A percentile compares a stretch with the other conserved stretches of the same genome.
phyloP scores from a whole-genome alignment of 2,113 vertebrate genomes.

The Elaphurus davidianus region DNA sequence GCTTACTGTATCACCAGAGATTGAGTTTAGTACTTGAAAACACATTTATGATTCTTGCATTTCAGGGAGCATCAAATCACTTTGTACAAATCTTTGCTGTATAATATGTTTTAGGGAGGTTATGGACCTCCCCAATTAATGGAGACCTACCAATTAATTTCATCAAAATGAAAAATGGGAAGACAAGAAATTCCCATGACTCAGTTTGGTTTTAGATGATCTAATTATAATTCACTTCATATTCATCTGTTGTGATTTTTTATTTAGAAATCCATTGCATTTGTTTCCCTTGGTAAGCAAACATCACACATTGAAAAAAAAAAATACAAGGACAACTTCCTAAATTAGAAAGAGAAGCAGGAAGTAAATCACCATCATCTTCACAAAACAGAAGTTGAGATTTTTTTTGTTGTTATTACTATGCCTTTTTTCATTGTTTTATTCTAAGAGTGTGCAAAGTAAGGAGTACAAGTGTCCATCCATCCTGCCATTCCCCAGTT shows the following conservation, averaged over 20 bases:
- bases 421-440: background rate
- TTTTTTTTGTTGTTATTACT: background rate
- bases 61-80: background rate
- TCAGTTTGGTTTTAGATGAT: background rate
- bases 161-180: background rate
- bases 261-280: background rate
- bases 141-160: background rate
- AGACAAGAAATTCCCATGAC: background rate
- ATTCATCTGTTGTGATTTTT: background rate
- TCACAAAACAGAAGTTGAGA: background rate
- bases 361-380: background rate
- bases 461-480: background rate
- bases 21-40: conserved; percentile 2
- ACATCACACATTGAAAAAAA: background rate
- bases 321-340: background rate
- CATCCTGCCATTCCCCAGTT: background rate
- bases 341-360: background rate
- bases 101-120: background rate
- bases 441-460: background rate
- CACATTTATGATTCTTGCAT: background rate
- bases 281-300: conserved; percentile 30
- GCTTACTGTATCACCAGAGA: background rate
- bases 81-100: background rate
- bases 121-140: background rate
- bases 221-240: conserved; percentile 4